These are phyloP conservation scores for Enteromius anoplus DNA, from an alignment of 2,797 vertebrate genomes.

Conservation along the genomic window DNA sequence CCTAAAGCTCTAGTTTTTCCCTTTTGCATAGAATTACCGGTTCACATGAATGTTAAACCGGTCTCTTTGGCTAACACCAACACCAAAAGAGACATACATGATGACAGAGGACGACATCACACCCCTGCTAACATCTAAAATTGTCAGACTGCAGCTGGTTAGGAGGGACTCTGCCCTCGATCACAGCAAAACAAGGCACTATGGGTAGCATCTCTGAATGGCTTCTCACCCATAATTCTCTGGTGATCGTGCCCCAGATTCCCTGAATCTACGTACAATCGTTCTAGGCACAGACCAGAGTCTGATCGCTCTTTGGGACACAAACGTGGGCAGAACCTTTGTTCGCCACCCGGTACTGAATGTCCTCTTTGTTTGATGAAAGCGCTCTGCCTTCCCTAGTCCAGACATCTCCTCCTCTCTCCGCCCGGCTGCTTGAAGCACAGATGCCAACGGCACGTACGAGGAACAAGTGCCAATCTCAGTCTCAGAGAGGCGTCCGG, in stretches of 20 bases:
- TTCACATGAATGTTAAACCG: constrained; percentile 58
- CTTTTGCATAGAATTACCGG: constrained; percentile 67
- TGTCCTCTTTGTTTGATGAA: constrained; percentile 59
- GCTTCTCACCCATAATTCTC: constrained; percentile 19
- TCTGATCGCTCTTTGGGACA: constrained; percentile 22
- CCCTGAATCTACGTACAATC: constrained; percentile 20
- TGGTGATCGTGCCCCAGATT: constrained; percentile 25
- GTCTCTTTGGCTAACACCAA: constrained; percentile 48
- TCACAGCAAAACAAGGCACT: constrained; percentile 40
- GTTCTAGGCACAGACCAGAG: constrained; percentile 26
- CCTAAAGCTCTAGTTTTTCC: constrained; percentile 65
- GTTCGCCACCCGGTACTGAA: constrained; percentile 18
- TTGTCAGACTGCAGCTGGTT: constrained; percentile 6
- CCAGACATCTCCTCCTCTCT: constrained; percentile 63
- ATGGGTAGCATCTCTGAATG: constrained; percentile 48
- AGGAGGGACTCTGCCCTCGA: not conserved
- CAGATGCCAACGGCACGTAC: constrained; percentile 60
- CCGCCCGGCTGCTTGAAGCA: constrained; percentile 54
- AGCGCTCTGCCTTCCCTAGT: constrained; percentile 57
- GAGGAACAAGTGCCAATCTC: constrained; percentile 60
- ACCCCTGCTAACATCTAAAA: not conserved
- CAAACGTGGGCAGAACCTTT: constrained; percentile 23
- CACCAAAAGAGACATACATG: constrained; percentile 31
- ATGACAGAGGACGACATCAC: constrained; percentile 9
- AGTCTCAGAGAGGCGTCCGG: constrained; percentile 68